Percentiles rank a stretch among this genome's conserved stretches.
Evolutionary conservation across 2,797 vertebrate species (phyloP).

Genomic region (Rhinophrynus dorsalis): DNA sequence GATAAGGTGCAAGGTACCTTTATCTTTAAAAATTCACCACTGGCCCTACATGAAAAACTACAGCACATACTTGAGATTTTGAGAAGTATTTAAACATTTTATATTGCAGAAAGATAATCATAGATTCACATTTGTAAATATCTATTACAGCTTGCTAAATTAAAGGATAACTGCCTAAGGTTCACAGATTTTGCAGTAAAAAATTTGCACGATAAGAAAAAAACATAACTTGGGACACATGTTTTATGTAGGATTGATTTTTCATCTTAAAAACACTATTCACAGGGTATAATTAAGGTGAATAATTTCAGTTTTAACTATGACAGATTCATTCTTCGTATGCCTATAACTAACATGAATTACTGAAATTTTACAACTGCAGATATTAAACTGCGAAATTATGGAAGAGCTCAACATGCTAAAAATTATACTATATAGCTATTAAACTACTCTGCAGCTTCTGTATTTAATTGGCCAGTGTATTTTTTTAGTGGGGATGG

Average conservation of each 20-base stretch:
- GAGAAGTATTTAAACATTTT: too few species aligned
- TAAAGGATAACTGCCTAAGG: too few species aligned
- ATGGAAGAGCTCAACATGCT: slow-evolving; percentile 30
- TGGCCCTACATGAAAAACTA: too few species aligned
- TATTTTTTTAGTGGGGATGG: too few species aligned
- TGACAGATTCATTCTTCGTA: slow-evolving; percentile 28
- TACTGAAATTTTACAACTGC: slow-evolving; percentile 34
- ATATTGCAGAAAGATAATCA: too few species aligned
- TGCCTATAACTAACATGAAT: slow-evolving; percentile 39
- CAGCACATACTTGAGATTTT: too few species aligned
- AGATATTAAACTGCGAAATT: slow-evolving; percentile 35
- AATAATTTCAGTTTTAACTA: slow-evolving; percentile 38
- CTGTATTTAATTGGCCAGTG: neutral
- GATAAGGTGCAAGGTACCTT: too few species aligned
- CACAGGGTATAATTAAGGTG: slow-evolving; percentile 34
- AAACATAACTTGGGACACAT: slow-evolving; percentile 26
- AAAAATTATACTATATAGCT: slow-evolving; percentile 27
- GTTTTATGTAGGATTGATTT: slow-evolving; percentile 43
- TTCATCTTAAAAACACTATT: slow-evolving; percentile 45
- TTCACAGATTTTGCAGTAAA: neutral
- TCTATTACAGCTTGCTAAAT: too few species aligned
- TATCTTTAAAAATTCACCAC: too few species aligned
- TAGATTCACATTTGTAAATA: too few species aligned
- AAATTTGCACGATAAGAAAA: slow-evolving; percentile 5
- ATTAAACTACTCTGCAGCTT: slow-evolving; percentile 6